Conservation (phyloP, 2,888 invertebrate species). For the Endomychus coccineus region DNA sequence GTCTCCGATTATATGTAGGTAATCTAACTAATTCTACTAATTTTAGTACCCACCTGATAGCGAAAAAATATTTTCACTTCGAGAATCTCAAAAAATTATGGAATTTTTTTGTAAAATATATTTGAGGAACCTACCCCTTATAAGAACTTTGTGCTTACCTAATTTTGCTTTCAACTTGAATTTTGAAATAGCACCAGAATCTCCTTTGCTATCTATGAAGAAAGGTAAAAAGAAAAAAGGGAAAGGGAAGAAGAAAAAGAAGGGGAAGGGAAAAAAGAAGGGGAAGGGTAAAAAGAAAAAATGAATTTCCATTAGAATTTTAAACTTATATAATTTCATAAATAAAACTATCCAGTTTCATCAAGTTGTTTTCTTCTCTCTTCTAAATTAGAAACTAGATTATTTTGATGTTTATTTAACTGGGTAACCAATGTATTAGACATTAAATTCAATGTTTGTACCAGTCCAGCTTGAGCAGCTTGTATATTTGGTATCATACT, state of each 20-base stretch:
- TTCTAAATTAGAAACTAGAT: slow-evolving; percentile 59
- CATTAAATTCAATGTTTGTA: slow-evolving; percentile 59
- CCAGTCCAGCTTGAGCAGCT: slow-evolving; percentile 58
- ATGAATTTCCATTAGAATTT: slow-evolving; percentile 6
- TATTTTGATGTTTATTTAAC: slow-evolving; percentile 61
- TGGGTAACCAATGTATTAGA: slow-evolving; percentile 58
- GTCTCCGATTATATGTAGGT: too few species aligned
- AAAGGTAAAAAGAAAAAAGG: slow-evolving; percentile 22
- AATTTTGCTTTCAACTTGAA: slow-evolving; percentile 36
- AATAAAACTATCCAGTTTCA: slow-evolving; percentile 2
- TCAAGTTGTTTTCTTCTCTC: slow-evolving; percentile 46
- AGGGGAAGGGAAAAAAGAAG: slow-evolving; percentile 24
- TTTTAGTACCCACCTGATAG: slow-evolving; percentile 36
- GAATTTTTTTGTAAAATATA: slow-evolving; percentile 38
- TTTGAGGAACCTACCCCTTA: slow-evolving; percentile 38
- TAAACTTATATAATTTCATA: slow-evolving; percentile 1
- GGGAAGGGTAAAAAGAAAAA: slow-evolving; percentile 23
- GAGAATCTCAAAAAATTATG: slow-evolving; percentile 34
- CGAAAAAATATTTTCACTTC: slow-evolving; percentile 33
- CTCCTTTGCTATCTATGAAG: slow-evolving; percentile 17
- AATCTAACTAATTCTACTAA: too few species aligned
- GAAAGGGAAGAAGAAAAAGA: slow-evolving; percentile 20
- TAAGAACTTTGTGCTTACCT: slow-evolving; percentile 36
- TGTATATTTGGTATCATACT: slow-evolving; percentile 59
- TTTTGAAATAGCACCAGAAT: slow-evolving; percentile 30